Conservation (phyloP, 2,797 vertebrate species). For the Botia almorhae region DNA sequence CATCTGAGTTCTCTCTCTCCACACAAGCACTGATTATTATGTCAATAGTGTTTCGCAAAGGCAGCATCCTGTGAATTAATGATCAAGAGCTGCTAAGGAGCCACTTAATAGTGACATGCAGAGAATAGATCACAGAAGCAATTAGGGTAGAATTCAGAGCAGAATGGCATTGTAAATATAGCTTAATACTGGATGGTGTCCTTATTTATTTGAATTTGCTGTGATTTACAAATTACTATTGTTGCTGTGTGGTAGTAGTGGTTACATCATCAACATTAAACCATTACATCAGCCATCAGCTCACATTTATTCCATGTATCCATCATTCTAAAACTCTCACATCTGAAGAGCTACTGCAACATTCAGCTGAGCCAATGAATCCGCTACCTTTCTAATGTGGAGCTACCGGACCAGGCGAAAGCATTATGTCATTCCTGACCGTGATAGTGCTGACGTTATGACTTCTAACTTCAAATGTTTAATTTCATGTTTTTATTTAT, state of each 20-base stretch:
- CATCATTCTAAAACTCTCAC: neutral
- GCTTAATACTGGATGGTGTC: neutral
- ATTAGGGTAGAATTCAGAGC: neutral
- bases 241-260: neutral
- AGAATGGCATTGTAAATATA: constrained; percentile 1
- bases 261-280: constrained; percentile 17
- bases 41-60: constrained; percentile 62
- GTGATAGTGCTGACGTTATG: constrained; percentile 36
- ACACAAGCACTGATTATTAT: constrained; percentile 70
- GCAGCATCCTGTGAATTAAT: constrained; percentile 72
- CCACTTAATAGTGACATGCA: constrained; percentile 65
- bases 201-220: neutral
- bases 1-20: constrained; percentile 63
- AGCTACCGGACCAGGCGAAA: constrained; percentile 9
- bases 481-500: constrained; percentile 42
- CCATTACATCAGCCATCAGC: constrained; percentile 23
- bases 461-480: constrained; percentile 30
- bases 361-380: constrained; percentile 4
- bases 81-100: constrained; percentile 64
- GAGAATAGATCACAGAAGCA: constrained; percentile 44
- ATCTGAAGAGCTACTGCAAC: neutral
- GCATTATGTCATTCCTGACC: constrained; percentile 43
- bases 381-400: constrained; percentile 2
- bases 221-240: neutral
- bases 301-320: neutral